Base-by-base conservation (phyloP, 2,797 vertebrate species). In the Poecilia gillii region DNA sequence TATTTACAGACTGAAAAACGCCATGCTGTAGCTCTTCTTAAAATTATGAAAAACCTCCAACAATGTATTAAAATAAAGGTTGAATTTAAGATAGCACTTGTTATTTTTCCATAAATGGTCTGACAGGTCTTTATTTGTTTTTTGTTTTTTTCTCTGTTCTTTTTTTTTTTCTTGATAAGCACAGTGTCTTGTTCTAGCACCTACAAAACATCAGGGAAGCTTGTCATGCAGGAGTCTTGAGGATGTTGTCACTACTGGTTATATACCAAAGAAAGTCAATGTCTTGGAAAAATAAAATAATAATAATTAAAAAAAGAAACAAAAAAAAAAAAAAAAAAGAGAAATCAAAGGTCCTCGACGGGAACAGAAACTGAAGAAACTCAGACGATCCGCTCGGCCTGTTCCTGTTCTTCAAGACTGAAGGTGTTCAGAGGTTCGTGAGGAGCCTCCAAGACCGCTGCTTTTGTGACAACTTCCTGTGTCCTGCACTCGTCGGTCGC, bases 1-100 rank as follows among this genome's bases (percentile, higher is more conserved):
- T 98, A 97, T 99, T 98, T 99, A 99, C 98, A 99, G 97, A 97
- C 96, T 96, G 96, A 97, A 97, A 97, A 96, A 98, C 93, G 96
- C 96, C 97, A 98, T 98, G 98, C 97, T 96, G 96, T 96, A 97
- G 97, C 97, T 96, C 96, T 95, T 97, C 95, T 96, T 96, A 97
- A 97, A 98, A 98, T 97, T 97, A 97, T 97, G 96, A 98, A 97
- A 96, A 96, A 96, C 97, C 95, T 97, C 96, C 97, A 97, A 99
- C 96, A 96, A 98, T 98, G 98, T 99, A 99, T 97, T 98, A 99
- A 99, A 99, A 99, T 98, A 99, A 99, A 98, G 96, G 96, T 97
- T 96, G 96, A 97, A 97, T 97, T 96, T 96, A 97, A 97, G 96
- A 98, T 96, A 98, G 98, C 97, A 99, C 97, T 98, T 97, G 93